Conservation (phyloP, 2,113 vertebrate genomes). For the Gallinago media region DNA sequence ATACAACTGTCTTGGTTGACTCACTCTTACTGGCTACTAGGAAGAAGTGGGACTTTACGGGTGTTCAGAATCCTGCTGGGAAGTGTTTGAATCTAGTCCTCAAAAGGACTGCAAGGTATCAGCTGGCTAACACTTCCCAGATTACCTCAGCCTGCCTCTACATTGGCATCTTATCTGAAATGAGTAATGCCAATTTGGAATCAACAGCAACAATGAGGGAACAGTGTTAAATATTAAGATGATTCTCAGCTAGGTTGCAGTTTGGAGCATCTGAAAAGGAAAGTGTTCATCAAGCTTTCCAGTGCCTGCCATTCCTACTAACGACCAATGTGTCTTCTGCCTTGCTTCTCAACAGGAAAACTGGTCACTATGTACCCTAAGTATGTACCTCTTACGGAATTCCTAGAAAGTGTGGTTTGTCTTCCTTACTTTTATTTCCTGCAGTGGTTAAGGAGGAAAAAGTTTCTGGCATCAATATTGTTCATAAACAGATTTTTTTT, state of each 20-base stretch:
- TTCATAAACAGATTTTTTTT: not conserved
- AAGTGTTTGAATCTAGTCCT: not conserved
- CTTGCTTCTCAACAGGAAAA: not conserved
- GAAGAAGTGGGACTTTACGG: not conserved
- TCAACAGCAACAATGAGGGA: not conserved
- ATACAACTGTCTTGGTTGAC: not conserved
- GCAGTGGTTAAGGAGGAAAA: not conserved
- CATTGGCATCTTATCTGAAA: not conserved
- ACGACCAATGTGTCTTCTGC: not conserved
- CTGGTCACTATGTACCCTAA: not conserved
- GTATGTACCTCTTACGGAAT: fast-evolving
- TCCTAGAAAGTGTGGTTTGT: not conserved
- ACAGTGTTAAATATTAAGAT: not conserved
- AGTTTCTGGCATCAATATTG: not conserved
- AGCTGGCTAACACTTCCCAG: not conserved
- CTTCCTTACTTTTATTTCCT: not conserved
- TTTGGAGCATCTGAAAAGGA: not conserved
- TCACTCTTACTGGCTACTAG: not conserved
- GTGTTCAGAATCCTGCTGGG: not conserved
- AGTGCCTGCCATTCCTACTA: not conserved
- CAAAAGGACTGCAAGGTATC: not conserved
- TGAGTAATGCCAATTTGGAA: not conserved
- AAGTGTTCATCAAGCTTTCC: not conserved
- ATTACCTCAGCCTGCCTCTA: not conserved
- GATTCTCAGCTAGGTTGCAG: not conserved